Evolutionary conservation across 2,797 vertebrate species (phyloP).

Genomic region (Alauda arvensis): DNA sequence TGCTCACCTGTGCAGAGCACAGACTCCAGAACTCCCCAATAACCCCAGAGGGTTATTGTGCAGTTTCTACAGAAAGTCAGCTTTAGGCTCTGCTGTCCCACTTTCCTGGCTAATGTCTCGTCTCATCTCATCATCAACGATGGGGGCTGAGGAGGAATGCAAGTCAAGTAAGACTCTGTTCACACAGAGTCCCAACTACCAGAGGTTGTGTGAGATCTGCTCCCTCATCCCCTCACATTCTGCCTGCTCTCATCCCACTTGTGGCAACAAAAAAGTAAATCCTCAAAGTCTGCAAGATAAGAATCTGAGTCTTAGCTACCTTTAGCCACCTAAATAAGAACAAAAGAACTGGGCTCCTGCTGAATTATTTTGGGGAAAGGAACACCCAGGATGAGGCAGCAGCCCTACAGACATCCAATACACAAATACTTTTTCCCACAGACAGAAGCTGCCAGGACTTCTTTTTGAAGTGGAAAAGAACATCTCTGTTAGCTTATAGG

Average conservation of each 20-base stretch:
- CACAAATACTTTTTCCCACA: not conserved
- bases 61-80: not conserved
- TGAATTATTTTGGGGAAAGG: not conserved
- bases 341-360: not conserved
- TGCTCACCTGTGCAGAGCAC: not conserved
- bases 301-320: not conserved
- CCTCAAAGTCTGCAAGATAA: slow-evolving; percentile 4
- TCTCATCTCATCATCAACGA: not conserved
- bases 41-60: not conserved
- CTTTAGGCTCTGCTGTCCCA: not conserved
- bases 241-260: not conserved
- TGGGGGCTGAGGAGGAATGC: not conserved
- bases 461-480: not conserved
- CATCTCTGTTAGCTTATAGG: not conserved
- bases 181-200: not conserved
- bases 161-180: not conserved
- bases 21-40: not conserved
- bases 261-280: slow-evolving; percentile 7
- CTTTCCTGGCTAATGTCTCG: not conserved
- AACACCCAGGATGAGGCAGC: not conserved
- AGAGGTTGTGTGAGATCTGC: not conserved
- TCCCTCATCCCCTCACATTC: not conserved
- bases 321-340: not conserved
- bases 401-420: not conserved
- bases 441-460: not conserved